Evolutionary conservation across 2,888 invertebrate species (phyloP).

Genomic region (Oscheius myriophilus): DNA sequence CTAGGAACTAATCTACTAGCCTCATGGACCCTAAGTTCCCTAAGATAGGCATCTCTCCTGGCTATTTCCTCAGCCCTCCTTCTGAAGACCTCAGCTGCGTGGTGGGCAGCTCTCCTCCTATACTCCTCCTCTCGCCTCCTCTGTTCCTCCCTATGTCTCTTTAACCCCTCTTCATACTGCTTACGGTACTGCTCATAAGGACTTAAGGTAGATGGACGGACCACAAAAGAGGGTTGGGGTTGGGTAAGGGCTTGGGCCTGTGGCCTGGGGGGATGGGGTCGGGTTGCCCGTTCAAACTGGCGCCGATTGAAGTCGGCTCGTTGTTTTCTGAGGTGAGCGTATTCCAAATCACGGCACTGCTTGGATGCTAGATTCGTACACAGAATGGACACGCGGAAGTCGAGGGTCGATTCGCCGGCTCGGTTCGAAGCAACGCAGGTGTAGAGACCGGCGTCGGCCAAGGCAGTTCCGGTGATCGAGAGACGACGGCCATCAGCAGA

Average conservation of each 20-base stretch:
- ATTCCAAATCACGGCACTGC: conserved; percentile 54
- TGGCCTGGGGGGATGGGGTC: conserved; percentile 1
- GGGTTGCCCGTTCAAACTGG: not conserved
- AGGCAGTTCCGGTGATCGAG: conserved; percentile 50
- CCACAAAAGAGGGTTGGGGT: conserved; percentile 32
- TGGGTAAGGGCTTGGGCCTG: conserved; percentile 27
- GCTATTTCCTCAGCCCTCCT: conserved; percentile 8
- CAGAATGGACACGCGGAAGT: conserved; percentile 76
- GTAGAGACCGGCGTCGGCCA: conserved; percentile 74
- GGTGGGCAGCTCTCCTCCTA: conserved; percentile 10
- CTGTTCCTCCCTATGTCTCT: conserved; percentile 33
- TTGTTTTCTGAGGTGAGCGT: conserved; percentile 32
- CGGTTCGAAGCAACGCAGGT: conserved; percentile 78
- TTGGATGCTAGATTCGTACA: conserved; percentile 65
- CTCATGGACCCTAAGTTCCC: conserved; percentile 7
- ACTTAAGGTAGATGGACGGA: not conserved
- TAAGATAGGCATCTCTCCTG: conserved; percentile 4
- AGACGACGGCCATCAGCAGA: conserved; percentile 59
- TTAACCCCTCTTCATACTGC: conserved; percentile 36
- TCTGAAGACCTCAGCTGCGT: conserved; percentile 6
- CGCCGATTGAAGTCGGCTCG: not conserved
- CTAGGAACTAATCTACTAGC: no score
- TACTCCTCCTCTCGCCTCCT: conserved; percentile 28
- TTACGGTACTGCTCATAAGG: conserved; percentile 36
- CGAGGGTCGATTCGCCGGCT: conserved; percentile 77